A percentile compares a stretch with the other conserved stretches of the same genome.
Evolutionary conservation across 2,797 vertebrate species (phyloP).

Genomic region (Rhinoraja longicauda): DNA sequence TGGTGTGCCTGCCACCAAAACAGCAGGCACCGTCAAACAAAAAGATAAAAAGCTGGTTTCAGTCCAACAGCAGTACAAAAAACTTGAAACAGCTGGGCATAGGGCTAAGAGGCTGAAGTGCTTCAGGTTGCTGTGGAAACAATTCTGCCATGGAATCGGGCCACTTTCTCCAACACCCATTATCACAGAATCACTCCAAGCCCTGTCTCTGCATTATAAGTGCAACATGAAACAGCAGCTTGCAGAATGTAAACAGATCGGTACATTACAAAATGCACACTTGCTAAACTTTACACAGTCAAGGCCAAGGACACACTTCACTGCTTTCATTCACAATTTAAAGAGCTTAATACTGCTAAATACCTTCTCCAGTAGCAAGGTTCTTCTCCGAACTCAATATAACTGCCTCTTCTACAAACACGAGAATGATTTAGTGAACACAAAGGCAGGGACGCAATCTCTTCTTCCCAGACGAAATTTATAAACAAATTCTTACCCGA

Average conservation of each 20-base stretch:
- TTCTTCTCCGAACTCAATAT: neutral
- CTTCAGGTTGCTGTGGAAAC: neutral
- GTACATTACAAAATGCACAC: neutral
- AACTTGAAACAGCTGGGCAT: neutral
- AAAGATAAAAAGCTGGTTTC: neutral
- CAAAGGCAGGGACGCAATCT: neutral
- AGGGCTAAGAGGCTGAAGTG: neutral
- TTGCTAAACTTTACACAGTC: neutral
- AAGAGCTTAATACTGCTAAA: neutral
- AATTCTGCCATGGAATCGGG: neutral
- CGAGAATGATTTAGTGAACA: neutral
- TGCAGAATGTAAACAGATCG: neutral
- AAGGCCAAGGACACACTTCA: neutral
- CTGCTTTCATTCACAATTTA: neutral
- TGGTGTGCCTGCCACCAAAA: neutral
- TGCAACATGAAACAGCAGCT: neutral
- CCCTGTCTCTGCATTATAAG: neutral
- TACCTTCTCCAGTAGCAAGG: neutral
- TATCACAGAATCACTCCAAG: neutral
- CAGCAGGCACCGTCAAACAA: neutral
- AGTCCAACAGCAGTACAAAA: constrained; percentile 15
- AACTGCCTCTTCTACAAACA: neutral
- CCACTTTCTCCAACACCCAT: neutral
- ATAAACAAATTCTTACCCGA: constrained; percentile 26
- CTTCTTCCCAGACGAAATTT: neutral